phyloP scores from a whole-genome alignment of 2,797 vertebrate species.

The Anas flavirostris region DNA sequence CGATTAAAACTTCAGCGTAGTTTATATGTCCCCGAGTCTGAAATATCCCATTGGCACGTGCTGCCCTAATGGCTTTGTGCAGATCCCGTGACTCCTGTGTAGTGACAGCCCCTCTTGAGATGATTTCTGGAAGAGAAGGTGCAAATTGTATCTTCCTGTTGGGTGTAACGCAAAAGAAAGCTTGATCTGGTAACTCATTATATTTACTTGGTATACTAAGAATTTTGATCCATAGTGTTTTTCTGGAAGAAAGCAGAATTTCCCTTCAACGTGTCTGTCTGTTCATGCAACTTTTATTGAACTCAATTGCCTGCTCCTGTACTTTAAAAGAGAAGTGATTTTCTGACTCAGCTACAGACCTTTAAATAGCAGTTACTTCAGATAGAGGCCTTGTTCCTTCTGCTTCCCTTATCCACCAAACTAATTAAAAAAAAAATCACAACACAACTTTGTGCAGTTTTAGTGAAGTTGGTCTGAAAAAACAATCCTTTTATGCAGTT shows the following conservation, averaged over 20 bases:
- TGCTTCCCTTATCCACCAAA: background rate
- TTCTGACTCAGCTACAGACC: background rate
- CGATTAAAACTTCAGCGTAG: background rate
- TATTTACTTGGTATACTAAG: background rate
- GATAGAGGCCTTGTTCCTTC: background rate
- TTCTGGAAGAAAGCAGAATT: background rate
- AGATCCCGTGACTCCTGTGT: background rate
- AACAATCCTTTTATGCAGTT: background rate
- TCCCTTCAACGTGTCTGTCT: rapidly evolving
- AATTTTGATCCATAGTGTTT: background rate
- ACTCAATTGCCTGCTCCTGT: background rate
- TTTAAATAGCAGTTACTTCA: background rate
- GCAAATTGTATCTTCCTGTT: background rate
- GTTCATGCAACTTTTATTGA: background rate
- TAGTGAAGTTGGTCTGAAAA: background rate
- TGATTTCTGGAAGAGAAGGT: background rate
- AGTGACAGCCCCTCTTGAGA: background rate
- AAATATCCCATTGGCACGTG: too few species aligned
- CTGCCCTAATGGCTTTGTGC: background rate
- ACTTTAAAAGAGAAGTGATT: background rate
- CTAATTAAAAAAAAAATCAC: background rate
- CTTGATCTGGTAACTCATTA: background rate
- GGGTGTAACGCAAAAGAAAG: background rate
- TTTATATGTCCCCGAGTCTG: background rate
- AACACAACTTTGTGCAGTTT: too few species aligned